Base-by-base conservation (phyloP, 2,888 invertebrate genomes). In the Meiosimyza platycephala region DNA sequence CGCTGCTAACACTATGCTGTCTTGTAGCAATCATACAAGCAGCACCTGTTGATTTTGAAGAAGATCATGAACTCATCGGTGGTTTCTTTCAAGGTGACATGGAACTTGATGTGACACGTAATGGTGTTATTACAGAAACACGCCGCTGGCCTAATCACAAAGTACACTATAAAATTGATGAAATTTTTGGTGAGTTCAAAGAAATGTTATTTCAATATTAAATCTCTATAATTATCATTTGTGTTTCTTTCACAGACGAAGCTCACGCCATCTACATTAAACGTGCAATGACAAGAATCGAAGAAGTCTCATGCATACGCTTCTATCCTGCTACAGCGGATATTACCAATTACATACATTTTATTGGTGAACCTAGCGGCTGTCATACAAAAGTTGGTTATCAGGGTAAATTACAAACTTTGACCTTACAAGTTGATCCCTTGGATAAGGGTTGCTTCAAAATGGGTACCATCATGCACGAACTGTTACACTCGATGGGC, bases 321-420 rank as follows among this genome's bases (percentile, higher is more conserved):
- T 94, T 93, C 82, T 88, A 90, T 15, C 91, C 90, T 0, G 90
- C 90, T 79, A 88, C 86, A 0, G 87, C 89, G 0, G 67, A 72
- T 0, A 77, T 72, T 1, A 59, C 68, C 1, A 54, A 78, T 64
- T 84, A 80, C 72, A 60, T 85, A 12, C 60, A 74, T 0, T 70
- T 85, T 15, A 75, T 71, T 1, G 74, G 77, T 3, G 76, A 76
- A 13, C n/a, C 47, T 0, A 15, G 90, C 0, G 94, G 94, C 0
- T 95, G 94, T 80, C 93, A 92, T 91, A 93, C 94, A 12, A 90
- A 90, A 64, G 93, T 95, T 0, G 94, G 94, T 0, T 88, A 90
- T 16, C 51, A 13, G 0, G 92, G 92, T 79, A 71, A 75, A 1
- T 48, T 71, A 11, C 84, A 85, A 68, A 66, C 62, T 0, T 47